These are phyloP conservation scores for Synanthedon tipuliformis DNA, from an alignment of 2,888 invertebrate genomes.

Conservation along the genomic window DNA sequence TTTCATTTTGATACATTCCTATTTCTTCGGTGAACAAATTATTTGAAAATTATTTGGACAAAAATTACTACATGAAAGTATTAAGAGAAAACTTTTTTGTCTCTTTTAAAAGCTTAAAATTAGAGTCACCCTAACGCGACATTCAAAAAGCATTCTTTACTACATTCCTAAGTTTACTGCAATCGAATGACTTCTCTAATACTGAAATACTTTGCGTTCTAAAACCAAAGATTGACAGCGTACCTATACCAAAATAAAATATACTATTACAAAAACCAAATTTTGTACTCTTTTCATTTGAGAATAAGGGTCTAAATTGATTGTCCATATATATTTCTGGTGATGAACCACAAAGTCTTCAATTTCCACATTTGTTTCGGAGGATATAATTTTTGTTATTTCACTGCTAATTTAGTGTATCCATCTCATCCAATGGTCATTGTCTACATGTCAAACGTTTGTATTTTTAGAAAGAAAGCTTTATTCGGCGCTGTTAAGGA, in stretches of 20 bases:
- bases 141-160: constrained; percentile 20
- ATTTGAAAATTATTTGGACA: too few species aligned
- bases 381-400: constrained; percentile 21
- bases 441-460: constrained; percentile 16
- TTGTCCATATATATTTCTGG: too few species aligned
- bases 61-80: too few species aligned
- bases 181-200: constrained; percentile 17
- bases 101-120: background rate
- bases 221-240: constrained; percentile 6
- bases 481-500: constrained; percentile 5
- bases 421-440: constrained; percentile 33
- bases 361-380: constrained; percentile 26
- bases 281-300: background rate
- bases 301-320: constrained; percentile 7
- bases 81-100: too few species aligned
- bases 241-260: constrained; percentile 1
- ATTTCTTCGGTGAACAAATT: too few species aligned
- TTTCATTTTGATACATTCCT: too few species aligned
- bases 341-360: background rate
- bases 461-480: constrained; percentile 22
- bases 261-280: background rate
- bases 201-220: constrained; percentile 18
- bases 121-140: constrained; percentile 13
- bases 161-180: constrained; percentile 20
- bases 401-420: constrained; percentile 29